Conservation (phyloP, 1,140 invertebrate species). For the Papilio xuthus region DNA sequence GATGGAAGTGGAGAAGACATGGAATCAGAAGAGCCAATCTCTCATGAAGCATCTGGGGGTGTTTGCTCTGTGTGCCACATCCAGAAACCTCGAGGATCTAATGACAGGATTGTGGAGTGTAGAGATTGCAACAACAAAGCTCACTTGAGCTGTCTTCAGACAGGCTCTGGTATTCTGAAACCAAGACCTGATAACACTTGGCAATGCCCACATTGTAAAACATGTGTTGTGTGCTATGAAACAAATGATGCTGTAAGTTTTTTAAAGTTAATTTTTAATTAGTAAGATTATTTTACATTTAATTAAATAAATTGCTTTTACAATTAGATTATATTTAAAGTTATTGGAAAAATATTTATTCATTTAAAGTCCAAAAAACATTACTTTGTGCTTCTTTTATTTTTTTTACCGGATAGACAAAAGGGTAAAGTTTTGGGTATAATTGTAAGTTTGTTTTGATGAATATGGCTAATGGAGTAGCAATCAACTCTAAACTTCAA, state of each 20-base stretch:
- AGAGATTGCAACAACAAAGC: slow-evolving; percentile 90
- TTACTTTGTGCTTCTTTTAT: too few relatives aligned
- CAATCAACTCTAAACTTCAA: too few relatives aligned
- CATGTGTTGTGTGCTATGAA: slow-evolving; percentile 86
- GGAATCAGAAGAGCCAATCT: slow-evolving; percentile 62
- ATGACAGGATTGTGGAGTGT: slow-evolving; percentile 88
- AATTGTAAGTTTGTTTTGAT: too few relatives aligned
- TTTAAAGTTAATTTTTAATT: slow-evolving; percentile 34
- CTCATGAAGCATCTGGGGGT: slow-evolving; percentile 74
- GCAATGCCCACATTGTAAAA: slow-evolving; percentile 89
- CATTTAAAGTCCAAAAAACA: background rate
- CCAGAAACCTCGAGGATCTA: slow-evolving; percentile 82
- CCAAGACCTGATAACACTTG: slow-evolving; percentile 85
- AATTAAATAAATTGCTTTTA: too few relatives aligned
- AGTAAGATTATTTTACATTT: background rate
- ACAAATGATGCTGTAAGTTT: slow-evolving; percentile 86
- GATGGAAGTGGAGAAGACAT: slow-evolving; percentile 78
- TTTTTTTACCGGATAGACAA: too few relatives aligned
- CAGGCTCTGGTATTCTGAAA: slow-evolving; percentile 84
- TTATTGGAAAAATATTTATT: background rate
- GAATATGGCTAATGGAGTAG: too few relatives aligned
- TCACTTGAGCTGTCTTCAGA: slow-evolving; percentile 85
- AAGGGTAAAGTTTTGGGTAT: too few relatives aligned
- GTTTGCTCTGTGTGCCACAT: slow-evolving; percentile 83
- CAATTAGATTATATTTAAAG: background rate